These are phyloP conservation scores for Echeneis naucrates DNA, from an alignment of 2,797 vertebrate genomes.

Conservation along the genomic window DNA sequence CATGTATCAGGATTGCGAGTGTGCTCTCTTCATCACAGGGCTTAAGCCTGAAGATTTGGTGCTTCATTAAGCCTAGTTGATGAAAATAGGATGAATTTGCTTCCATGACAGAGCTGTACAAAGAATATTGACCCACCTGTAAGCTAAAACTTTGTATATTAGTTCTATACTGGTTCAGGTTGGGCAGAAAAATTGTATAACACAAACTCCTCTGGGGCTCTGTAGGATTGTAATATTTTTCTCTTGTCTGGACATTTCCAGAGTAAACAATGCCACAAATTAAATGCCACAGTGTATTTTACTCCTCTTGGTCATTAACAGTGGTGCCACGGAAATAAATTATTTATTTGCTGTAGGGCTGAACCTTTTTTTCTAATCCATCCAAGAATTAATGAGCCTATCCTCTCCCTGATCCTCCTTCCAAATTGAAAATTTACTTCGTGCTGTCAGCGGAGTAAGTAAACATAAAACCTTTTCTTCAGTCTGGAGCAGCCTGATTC, in stretches of 20 bases:
- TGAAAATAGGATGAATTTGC: neutral
- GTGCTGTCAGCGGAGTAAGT: conserved; percentile 22
- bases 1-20: neutral
- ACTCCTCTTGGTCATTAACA: neutral
- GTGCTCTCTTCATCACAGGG: neutral
- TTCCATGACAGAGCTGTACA: neutral
- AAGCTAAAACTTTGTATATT: neutral
- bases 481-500: neutral
- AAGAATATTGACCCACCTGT: neutral
- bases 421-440: conserved; percentile 2
- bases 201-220: too few relatives aligned
- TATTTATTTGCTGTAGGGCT: neutral
- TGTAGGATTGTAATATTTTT: neutral
- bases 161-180: neutral
- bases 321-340: neutral
- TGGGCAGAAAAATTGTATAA: too few relatives aligned
- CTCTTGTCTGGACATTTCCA: neutral
- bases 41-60: neutral
- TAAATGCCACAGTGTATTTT: neutral
- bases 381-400: neutral
- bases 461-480: neutral
- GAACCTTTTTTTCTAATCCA: neutral
- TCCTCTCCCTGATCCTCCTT: conserved; percentile 5
- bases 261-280: neutral
- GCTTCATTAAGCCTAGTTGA: neutral